Evolutionary conservation across 2,797 vertebrate genomes (phyloP).

Genomic region (Cercopithecus diana): DNA sequence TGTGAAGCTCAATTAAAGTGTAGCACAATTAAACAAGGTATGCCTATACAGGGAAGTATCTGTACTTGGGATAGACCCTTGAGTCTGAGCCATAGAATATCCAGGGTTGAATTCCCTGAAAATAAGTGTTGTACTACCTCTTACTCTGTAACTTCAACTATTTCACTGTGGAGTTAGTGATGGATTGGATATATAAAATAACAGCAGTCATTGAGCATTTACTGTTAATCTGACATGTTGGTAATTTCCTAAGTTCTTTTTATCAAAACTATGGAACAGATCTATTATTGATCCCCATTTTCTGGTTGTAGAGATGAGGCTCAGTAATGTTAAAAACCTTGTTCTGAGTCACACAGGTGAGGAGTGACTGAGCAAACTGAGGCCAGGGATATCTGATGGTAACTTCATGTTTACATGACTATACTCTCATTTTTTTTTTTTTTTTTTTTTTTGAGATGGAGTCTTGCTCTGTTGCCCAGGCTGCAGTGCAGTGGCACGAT

Average conservation of each 20-base stretch:
- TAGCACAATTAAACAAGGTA: not conserved
- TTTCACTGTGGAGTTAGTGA: not conserved
- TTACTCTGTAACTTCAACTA: rapidly evolving
- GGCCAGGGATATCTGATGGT: not conserved
- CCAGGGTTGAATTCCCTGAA: not conserved
- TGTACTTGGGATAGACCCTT: not conserved
- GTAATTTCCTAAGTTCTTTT: not conserved
- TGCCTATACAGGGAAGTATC: not conserved
- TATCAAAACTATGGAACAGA: not conserved
- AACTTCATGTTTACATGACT: not conserved
- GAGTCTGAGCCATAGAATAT: not conserved
- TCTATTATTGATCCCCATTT: not conserved
- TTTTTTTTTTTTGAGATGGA: not conserved
- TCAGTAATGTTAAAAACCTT: not conserved
- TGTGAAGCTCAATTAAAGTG: not conserved
- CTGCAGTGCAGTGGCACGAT: not conserved
- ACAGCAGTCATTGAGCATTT: not conserved
- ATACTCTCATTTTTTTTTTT: not conserved
- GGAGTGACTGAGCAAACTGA: not conserved
- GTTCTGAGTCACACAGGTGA: not conserved
- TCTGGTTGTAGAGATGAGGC: not conserved
- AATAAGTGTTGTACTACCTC: not conserved
- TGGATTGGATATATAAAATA: not conserved
- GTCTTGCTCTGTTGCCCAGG: not conserved
- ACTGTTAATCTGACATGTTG: not conserved